These are phyloP conservation scores for Eupeodes latifasciatus DNA, from an alignment of 2,888 invertebrate species.

Conservation along the genomic window DNA sequence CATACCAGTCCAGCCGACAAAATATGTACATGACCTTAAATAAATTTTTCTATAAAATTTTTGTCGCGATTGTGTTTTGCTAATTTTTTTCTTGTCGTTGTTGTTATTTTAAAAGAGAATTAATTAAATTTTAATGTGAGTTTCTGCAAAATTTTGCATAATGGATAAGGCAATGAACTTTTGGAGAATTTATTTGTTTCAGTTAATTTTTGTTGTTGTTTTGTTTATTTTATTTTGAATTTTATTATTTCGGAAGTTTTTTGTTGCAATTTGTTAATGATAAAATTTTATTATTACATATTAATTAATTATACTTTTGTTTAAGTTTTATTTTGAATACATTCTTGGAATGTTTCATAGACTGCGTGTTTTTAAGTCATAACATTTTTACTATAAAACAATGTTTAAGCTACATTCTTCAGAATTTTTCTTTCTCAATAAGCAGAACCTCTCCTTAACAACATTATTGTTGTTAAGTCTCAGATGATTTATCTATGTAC, in stretches of 20 bases:
- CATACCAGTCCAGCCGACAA: neutral
- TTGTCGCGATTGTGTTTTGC: conserved; percentile 20
- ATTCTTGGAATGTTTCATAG: no score
- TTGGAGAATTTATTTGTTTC: neutral
- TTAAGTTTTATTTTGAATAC: no score
- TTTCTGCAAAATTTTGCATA: neutral
- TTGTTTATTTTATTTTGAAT: neutral
- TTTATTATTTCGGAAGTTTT: neutral
- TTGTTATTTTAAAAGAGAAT: neutral
- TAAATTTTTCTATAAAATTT: neutral
- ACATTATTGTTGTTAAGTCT: neutral
- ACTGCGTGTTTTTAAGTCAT: no score
- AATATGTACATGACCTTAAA: neutral
- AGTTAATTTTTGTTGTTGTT: neutral
- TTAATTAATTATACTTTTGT: no score
- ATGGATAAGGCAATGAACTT: conserved; percentile 38
- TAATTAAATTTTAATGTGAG: conserved; percentile 16
- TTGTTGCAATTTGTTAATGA: neutral
- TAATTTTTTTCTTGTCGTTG: neutral
- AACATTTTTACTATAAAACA: neutral
- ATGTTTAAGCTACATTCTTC: no score
- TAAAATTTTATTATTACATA: no score
- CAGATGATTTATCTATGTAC: neutral
- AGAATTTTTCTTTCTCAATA: neutral
- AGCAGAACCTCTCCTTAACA: neutral